Conservation (phyloP, 2,888 invertebrate species). For the Crepidodera aurea region DNA sequence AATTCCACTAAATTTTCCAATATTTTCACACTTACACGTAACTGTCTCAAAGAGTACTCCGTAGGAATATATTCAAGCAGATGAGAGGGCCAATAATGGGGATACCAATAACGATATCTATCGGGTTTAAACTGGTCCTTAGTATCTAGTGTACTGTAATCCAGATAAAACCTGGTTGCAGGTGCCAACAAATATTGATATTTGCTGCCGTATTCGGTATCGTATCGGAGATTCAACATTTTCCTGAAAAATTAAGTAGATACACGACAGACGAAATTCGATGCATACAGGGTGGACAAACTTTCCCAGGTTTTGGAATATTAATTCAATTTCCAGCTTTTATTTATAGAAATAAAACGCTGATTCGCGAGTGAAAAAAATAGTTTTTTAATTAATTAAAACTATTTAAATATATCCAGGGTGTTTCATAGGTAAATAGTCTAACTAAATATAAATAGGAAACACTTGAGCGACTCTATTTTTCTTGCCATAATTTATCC, state of each 20-base stretch:
- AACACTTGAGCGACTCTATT: too few species aligned
- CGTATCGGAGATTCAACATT: conserved; percentile 45
- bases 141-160: conserved; percentile 42
- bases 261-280: neutral
- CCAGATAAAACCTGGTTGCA: conserved; percentile 42
- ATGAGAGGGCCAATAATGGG: conserved; percentile 47
- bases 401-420: too few species aligned
- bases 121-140: conserved; percentile 42
- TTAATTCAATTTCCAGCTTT: too few species aligned
- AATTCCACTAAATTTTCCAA: too few species aligned
- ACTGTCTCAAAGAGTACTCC: conserved; percentile 40
- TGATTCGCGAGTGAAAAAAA: too few species aligned
- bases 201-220: conserved; percentile 44
- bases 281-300: too few species aligned
- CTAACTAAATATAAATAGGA: too few species aligned
- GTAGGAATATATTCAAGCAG: conserved; percentile 42
- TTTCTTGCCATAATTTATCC: too few species aligned
- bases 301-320: too few species aligned
- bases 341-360: too few species aligned
- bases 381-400: too few species aligned
- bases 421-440: too few species aligned
- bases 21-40: conserved; percentile 30
- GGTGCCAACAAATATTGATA: conserved; percentile 43
- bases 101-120: conserved; percentile 42
- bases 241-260: conserved; percentile 17